Conservation (phyloP, 2,888 invertebrate species). For the Trachelus iudaicus region DNA sequence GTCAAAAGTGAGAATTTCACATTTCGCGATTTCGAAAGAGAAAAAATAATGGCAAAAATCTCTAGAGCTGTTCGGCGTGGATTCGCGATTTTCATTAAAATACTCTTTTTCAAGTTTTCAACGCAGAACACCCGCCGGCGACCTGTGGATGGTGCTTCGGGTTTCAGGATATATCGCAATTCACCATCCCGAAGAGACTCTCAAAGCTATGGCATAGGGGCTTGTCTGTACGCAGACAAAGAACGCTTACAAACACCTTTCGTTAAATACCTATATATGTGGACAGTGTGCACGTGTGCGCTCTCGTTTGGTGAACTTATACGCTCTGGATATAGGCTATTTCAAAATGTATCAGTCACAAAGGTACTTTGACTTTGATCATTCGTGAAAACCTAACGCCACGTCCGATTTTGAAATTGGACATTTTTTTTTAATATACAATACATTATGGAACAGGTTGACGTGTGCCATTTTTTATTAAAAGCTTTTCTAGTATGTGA, state of each 20-base stretch:
- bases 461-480: too few relatives aligned
- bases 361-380: neutral
- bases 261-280: neutral
- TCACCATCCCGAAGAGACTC: neutral
- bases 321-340: neutral
- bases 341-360: neutral
- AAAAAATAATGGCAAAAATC: neutral
- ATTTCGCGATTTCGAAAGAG: neutral
- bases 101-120: neutral
- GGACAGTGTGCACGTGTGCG: neutral
- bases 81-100: neutral
- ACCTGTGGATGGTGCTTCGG: neutral
- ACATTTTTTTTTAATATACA: neutral
- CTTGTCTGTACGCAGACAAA: slow-evolving; percentile 2
- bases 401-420: neutral
- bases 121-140: neutral
- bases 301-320: neutral
- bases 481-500: too few relatives aligned
- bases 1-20: neutral
- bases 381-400: neutral
- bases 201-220: neutral
- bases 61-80: neutral
- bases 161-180: neutral
- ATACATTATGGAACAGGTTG: too few relatives aligned
- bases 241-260: neutral